These are phyloP conservation scores for Zoanthus sansibaricus DNA, from an alignment of 92 coral and sea anemone species.

Conservation along the genomic window DNA sequence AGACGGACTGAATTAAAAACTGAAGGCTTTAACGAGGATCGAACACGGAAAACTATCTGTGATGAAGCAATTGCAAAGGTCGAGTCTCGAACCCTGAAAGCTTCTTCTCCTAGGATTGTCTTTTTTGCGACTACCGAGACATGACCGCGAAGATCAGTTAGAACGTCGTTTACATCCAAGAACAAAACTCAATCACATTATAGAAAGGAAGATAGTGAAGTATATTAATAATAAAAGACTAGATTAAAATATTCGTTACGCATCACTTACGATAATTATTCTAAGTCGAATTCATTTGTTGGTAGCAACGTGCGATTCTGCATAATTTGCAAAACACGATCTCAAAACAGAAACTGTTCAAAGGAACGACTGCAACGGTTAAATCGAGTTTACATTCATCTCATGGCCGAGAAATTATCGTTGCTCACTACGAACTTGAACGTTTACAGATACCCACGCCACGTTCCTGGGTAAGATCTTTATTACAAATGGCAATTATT, in stretches of 20 bases:
- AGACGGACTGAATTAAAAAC: too few relatives aligned
- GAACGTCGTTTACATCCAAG: too few relatives aligned
- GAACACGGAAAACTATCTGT: too few relatives aligned
- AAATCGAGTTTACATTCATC: neutral
- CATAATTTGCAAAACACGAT: neutral
- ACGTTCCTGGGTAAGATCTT: constrained; percentile 91
- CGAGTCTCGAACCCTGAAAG: too few relatives aligned
- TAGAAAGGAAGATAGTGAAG: neutral
- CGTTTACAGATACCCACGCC: constrained; percentile 87
- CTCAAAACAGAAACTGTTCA: neutral
- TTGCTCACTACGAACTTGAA: constrained; percentile 88
- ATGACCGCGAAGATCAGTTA: too few relatives aligned
- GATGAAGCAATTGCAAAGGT: too few relatives aligned
- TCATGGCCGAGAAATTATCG: constrained; percentile 77
- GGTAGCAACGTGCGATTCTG: constrained; percentile 26
- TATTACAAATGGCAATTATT: neutral
- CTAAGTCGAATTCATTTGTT: constrained; percentile 4
- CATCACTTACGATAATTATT: constrained; percentile 14
- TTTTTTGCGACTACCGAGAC: too few relatives aligned
- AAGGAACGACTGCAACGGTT: neutral
- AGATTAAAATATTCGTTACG: constrained; percentile 2
- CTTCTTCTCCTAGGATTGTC: too few relatives aligned
- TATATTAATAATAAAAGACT: neutral
- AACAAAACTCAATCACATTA: too few relatives aligned
- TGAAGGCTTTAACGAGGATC: too few relatives aligned